phyloP scores from a whole-genome alignment of 2,797 vertebrate genomes.

The Rhinichthys osculus region DNA sequence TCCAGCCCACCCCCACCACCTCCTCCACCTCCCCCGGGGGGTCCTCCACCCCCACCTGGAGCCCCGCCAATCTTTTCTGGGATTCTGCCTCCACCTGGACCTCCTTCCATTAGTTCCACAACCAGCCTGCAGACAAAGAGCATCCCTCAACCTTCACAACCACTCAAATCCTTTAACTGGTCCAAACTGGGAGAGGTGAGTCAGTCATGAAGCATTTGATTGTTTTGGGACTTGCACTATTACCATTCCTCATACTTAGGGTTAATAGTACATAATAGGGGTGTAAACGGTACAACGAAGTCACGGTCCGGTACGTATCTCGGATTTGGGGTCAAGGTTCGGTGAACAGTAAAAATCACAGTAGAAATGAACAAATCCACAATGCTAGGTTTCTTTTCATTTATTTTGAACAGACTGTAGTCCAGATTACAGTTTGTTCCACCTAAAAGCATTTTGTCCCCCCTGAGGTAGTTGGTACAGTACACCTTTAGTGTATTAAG shows the following conservation, averaged over 20 bases:
- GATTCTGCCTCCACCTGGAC: constrained; percentile 84
- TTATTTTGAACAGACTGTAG: no score
- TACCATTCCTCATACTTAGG: not conserved
- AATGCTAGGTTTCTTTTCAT: no score
- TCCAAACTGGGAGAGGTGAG: constrained; percentile 94
- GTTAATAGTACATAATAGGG: no score
- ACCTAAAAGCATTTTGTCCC: no score
- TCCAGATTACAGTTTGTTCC: no score
- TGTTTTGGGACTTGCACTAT: not conserved
- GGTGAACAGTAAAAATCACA: no score
- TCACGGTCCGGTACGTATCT: no score
- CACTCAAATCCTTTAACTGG: constrained; percentile 99
- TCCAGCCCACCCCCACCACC: constrained; percentile 83
- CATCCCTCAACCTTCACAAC: constrained; percentile 93
- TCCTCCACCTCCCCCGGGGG: constrained; percentile 81
- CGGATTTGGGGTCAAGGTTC: no score
- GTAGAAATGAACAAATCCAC: no score
- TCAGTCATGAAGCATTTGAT: not conserved
- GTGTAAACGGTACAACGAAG: no score
- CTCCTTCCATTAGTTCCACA: constrained; percentile 73
- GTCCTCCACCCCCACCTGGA: constrained; percentile 84
- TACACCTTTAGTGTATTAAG: no score
- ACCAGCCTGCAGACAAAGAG: constrained; percentile 85
- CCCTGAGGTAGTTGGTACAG: no score
- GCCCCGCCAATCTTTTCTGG: constrained; percentile 83